Conservation (phyloP, 2,888 invertebrate species). For the Cepaea hortensis region DNA sequence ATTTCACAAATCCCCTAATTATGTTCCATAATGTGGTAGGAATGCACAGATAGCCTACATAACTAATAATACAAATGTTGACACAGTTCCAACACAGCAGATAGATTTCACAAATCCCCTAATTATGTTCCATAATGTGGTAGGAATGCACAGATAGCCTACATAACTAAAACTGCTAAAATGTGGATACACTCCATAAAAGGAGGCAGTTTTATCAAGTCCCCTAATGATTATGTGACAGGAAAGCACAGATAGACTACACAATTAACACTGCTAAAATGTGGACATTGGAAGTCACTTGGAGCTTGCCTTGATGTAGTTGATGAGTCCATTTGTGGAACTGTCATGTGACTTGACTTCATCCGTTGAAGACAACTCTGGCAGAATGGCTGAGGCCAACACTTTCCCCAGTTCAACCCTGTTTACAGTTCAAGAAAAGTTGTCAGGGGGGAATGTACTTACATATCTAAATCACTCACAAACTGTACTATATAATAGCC, state of each 20-base stretch:
- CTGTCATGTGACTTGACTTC: slow-evolving; percentile 87
- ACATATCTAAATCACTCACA: too few species aligned
- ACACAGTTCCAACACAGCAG: not conserved
- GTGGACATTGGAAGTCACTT: slow-evolving; percentile 37
- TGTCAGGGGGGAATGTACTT: too few species aligned
- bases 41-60: not conserved
- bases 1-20: too few species aligned
- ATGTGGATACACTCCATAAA: not conserved
- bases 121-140: not conserved
- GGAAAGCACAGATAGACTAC: not conserved
- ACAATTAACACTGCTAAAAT: not conserved
- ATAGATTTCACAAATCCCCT: too few species aligned
- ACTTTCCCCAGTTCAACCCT: slow-evolving; percentile 98
- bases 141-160: not conserved
- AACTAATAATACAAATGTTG: too few species aligned
- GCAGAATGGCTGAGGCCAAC: slow-evolving; percentile 97
- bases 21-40: not conserved
- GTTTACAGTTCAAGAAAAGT: slow-evolving; percentile 57
- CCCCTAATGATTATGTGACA: not conserved
- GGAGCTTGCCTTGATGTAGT: slow-evolving; percentile 84
- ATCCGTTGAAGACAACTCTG: slow-evolving; percentile 85
- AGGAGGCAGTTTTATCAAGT: too few species aligned
- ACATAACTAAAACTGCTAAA: not conserved
- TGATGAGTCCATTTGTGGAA: slow-evolving; percentile 97
- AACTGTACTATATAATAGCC: too few species aligned